Evolutionary conservation across 2,797 vertebrate genomes (phyloP), one percentile per base, ranked within the genome.

Genomic region (Rachycentron canadum): DNA sequence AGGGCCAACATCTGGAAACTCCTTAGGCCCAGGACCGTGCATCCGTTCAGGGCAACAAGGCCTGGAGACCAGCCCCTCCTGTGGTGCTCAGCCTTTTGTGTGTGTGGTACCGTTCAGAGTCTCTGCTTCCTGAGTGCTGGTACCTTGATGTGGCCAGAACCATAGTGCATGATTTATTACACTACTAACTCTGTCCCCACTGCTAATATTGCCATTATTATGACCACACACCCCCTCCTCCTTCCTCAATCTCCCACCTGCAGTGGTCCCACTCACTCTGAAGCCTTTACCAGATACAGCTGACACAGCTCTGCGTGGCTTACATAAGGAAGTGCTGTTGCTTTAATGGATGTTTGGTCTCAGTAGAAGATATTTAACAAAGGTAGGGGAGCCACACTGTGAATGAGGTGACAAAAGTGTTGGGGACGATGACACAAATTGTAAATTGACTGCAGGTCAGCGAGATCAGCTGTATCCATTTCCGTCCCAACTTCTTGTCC

Each of bases 91-190:
- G 86, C 58, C 87, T 93, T 93, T 94, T 91, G 92, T 92, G 91
- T 84, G 85, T 89, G 91, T 88, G 90, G 86, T 89, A 83, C 79
- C 53, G 11, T 74, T 91, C 85, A 82, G 47, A 60, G 77, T 79
- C 89, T 83, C 79, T 68, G 63, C 91, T 94, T 94, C 93, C 93
- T 92, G 92, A 82, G 65, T 62, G 64, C 83, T 68, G 50, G 59
- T 58, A 75, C 91, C 92, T 94, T 94, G 89, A 94, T 94, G 92
- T 94, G 93, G 92, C 86, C 82, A 81, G 47, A 86, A 87, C 74
- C 79, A 78, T 76, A 69, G 76, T 62, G 59, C 70, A 86, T 93
- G 91, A 94, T 93, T 93, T 92, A 93, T 91, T 88, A 89, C 83
- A 72, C 70, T 57, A 65, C 88, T 86, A 86, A 89, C 83, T 88